Evolutionary conservation across 1,140 invertebrate genomes (phyloP).

Genomic region (Panagrolaimus sp.): DNA sequence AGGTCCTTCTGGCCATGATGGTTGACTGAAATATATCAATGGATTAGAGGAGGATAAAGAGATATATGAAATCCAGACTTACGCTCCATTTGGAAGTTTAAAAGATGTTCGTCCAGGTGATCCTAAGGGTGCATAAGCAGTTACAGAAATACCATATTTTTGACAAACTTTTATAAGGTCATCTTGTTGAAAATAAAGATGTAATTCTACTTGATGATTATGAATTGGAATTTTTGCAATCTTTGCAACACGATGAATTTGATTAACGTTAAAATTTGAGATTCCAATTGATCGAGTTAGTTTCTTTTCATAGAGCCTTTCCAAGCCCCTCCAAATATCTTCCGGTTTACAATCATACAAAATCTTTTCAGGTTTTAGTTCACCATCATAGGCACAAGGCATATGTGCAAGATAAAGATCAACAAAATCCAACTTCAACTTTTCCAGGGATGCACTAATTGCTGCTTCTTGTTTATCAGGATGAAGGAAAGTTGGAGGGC

Average conservation of each 20-base stretch:
- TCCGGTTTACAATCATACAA: neutral
- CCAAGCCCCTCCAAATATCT: constrained; percentile 9
- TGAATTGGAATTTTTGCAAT: constrained; percentile 8
- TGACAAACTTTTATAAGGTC: constrained; percentile 47
- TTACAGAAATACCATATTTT: constrained; percentile 40
- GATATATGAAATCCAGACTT: neutral
- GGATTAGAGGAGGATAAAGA: neutral
- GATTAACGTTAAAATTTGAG: constrained; percentile 38
- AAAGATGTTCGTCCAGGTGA: constrained; percentile 39
- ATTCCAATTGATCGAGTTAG: constrained; percentile 36
- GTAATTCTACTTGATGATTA: constrained; percentile 44
- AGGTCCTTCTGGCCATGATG: constrained; percentile 39
- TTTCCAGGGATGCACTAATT: constrained; percentile 69
- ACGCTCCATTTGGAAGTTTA: neutral
- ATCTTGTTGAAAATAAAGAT: constrained; percentile 54
- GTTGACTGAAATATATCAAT: neutral
- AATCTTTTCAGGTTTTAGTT: constrained; percentile 19
- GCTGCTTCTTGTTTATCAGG: constrained; percentile 70
- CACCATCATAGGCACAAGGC: constrained; percentile 62
- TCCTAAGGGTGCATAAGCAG: constrained; percentile 55
- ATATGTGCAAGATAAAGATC: constrained; percentile 78
- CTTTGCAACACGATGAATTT: constrained; percentile 35
- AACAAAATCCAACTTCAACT: constrained; percentile 72
- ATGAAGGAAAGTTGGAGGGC: constrained; percentile 61
- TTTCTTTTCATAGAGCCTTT: constrained; percentile 26